phyloP scores from a whole-genome alignment of 2,888 invertebrate species.

The Criorhina ranunculi region DNA sequence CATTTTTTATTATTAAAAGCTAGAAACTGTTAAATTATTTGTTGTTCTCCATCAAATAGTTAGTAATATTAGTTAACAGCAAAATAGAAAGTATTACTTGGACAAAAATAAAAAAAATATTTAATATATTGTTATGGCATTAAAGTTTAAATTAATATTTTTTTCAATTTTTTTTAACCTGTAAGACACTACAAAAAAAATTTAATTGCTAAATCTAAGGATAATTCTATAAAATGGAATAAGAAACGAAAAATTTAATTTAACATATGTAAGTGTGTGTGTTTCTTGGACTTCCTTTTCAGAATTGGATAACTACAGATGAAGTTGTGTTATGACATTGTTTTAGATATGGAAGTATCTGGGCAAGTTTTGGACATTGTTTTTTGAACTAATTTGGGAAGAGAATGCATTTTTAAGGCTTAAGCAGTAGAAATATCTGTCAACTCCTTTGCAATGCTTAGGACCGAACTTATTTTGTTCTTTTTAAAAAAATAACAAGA shows the following conservation, averaged over 20 bases:
- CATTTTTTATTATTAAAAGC: conserved; percentile 38
- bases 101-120: conserved; percentile 4
- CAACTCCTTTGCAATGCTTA: too few species aligned
- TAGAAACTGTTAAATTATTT: conserved; percentile 64
- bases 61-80: conserved; percentile 45
- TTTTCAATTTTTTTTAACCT: conserved; percentile 7
- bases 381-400: too few species aligned
- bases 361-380: too few species aligned
- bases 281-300: background rate
- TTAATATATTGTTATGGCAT: conserved; percentile 17
- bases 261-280: background rate
- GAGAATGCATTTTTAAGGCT: too few species aligned
- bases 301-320: background rate
- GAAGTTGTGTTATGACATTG: conserved; percentile 44
- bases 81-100: conserved; percentile 33
- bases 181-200: conserved; percentile 28
- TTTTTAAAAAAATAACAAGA: too few species aligned
- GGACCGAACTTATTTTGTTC: too few species aligned
- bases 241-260: conserved; percentile 28
- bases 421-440: too few species aligned
- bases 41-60: conserved; percentile 32
- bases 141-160: background rate
- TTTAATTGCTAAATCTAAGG: conserved; percentile 2
- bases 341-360: background rate
- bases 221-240: conserved; percentile 37